Conservation (phyloP, 2,888 invertebrate genomes). For the Phymatocera aterrima region DNA sequence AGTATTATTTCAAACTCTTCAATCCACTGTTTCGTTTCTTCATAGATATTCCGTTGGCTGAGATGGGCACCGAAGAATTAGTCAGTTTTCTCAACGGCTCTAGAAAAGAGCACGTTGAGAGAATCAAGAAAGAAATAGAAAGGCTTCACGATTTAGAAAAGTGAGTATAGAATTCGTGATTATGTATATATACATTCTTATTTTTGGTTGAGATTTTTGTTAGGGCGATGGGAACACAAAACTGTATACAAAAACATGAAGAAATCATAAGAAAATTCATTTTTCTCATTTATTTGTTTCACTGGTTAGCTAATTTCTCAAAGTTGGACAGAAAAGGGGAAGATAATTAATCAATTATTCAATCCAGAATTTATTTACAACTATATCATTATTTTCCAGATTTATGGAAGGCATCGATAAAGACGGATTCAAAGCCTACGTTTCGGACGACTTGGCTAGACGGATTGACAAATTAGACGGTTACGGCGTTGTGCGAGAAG, state of each 20-base stretch:
- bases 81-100: slow-evolving; percentile 50
- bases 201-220: too few species aligned
- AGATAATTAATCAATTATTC: not conserved
- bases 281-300: too few species aligned
- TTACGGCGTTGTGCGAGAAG: slow-evolving; percentile 17
- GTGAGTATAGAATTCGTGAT: slow-evolving; percentile 45
- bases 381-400: slow-evolving; percentile 37
- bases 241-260: too few species aligned
- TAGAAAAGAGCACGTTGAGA: slow-evolving; percentile 50
- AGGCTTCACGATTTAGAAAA: slow-evolving; percentile 52
- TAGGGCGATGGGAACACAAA: too few species aligned
- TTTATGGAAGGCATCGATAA: slow-evolving; percentile 54
- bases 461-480: slow-evolving; percentile 50
- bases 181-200: too few species aligned
- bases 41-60: slow-evolving; percentile 13
- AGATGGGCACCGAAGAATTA: slow-evolving; percentile 48
- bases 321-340: too few species aligned
- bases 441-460: slow-evolving; percentile 51
- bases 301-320: too few species aligned
- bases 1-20: not conserved
- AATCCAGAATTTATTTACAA: not conserved
- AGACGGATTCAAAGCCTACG: slow-evolving; percentile 48
- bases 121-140: slow-evolving; percentile 54
- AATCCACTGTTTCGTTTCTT: not conserved
- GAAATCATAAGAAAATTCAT: too few species aligned